These are phyloP conservation scores for Drosophila tani DNA, from an alignment of 1,140 invertebrate species.

Conservation along the genomic window DNA sequence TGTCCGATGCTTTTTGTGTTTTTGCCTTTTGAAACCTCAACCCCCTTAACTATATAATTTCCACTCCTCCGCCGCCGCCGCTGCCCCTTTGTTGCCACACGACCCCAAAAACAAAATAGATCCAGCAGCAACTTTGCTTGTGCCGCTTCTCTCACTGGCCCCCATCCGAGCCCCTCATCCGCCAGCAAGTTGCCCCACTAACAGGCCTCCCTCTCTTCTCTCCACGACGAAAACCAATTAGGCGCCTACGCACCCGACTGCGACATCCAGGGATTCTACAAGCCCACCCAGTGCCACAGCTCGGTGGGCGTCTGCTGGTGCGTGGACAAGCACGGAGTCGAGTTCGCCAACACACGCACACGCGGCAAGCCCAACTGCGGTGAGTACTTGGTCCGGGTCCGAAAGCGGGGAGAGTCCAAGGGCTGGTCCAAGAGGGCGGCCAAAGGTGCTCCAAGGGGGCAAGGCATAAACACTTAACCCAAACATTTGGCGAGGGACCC, in stretches of 20 bases:
- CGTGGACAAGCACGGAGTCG: constrained; percentile 96
- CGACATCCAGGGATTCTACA: constrained; percentile 94
- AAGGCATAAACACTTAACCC: constrained; percentile 43
- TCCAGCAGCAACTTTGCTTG: constrained; percentile 65
- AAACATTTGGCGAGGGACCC: constrained; percentile 27
- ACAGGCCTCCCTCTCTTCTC: constrained; percentile 63
- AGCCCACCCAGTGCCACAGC: constrained; percentile 93
- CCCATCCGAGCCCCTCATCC: constrained; percentile 6
- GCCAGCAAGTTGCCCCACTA: constrained; percentile 53
- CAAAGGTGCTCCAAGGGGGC: constrained; percentile 8
- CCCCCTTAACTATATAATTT: constrained; percentile 57
- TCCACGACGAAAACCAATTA: constrained; percentile 83
- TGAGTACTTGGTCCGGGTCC: constrained; percentile 85
- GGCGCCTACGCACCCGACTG: constrained; percentile 93
- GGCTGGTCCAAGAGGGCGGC: not conserved
- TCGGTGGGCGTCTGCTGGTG: constrained; percentile 96
- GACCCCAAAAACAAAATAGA: constrained; percentile 64
- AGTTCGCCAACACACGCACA: constrained; percentile 93
- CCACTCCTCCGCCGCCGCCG: constrained; percentile 8
- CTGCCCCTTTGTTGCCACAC: constrained; percentile 35
- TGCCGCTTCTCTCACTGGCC: constrained; percentile 66
- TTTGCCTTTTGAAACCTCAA: constrained; percentile 60
- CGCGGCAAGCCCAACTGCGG: constrained; percentile 94
- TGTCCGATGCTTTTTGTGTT: constrained; percentile 57
- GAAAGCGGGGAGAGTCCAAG: not conserved